Base-by-base conservation (phyloP, 2,113 vertebrate species). In the Pterocles orientalis region DNA sequence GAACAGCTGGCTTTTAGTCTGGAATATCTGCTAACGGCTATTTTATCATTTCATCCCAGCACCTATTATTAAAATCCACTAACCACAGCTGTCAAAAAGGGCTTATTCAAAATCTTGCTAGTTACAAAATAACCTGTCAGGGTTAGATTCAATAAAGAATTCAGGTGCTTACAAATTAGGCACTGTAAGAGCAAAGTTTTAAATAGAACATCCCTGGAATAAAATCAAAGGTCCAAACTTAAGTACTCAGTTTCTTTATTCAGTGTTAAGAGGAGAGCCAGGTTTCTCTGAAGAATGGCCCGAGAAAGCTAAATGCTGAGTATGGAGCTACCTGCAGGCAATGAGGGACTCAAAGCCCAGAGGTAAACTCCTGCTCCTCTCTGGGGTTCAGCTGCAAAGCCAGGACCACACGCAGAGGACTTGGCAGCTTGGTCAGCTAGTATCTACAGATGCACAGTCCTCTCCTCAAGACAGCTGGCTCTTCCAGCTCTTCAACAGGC, bases 51-150 rank as follows among this genome's bases (percentile, higher is more conserved):
- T 82, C 65, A 77, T 79, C 56, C 81, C 85, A 88, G 84, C 80
- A 95, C 82, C 34, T 84, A 62, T 89, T 95, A 96, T 83, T 96
- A 96, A 96, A 96, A 90, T 83, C 50, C 87, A 97, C 85, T 95
- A 95, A 78, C 88, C 47, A 82, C 57, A 81, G 70, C 79, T 95
- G 92, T 73, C 90, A 94, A 69, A 89, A 82, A 69, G 39, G 79
- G 72, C 76, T 92, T 88, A 88, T 82, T 83, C 65, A 95, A 94
- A 94, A 90, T 70, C 58, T 82, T 89, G 29, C 57, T 90, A 53
- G 94, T 79, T 94, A 90, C 79, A 92, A 90, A 94, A 89, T 79
- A 92, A 82, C 77, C 80, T 76, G 36, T 65, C 94, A 87, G 77
- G 66, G 29, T 86, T 64, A 89, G 45, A 82, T 51, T 92, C 83